These are phyloP conservation scores for Lepas anatifera DNA, from an alignment of 2,888 invertebrate genomes.

Conservation along the genomic window DNA sequence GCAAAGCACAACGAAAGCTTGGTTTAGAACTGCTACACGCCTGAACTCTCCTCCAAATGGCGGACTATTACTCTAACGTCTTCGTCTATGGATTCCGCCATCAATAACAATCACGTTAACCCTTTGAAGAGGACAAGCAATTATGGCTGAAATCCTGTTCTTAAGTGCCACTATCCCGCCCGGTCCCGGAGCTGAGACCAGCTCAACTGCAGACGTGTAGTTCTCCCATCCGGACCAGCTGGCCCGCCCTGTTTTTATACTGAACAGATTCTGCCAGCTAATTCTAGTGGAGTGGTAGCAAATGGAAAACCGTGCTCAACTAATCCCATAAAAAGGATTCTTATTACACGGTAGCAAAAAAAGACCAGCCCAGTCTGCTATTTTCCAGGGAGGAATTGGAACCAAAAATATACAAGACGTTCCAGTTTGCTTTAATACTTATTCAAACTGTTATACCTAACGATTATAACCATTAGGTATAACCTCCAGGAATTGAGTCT, in stretches of 20 bases:
- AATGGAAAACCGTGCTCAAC: constrained; percentile 4
- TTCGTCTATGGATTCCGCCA: not conserved
- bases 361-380: too few relatives aligned
- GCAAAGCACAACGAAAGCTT: too few relatives aligned
- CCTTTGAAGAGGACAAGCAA: not conserved
- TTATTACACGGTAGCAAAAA: too few relatives aligned
- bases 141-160: not conserved
- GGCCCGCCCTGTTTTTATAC: not conserved
- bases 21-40: too few relatives aligned
- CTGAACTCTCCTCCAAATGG: too few relatives aligned
- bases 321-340: too few relatives aligned
- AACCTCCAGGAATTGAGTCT: too few relatives aligned
- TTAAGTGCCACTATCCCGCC: not conserved
- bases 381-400: too few relatives aligned
- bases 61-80: not conserved
- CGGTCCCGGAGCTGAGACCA: not conserved
- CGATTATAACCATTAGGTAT: too few relatives aligned
- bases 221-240: not conserved
- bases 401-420: too few relatives aligned
- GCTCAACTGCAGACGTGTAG: constrained; percentile 1
- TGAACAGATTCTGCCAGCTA: not conserved
- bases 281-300: not conserved
- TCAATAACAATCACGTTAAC: not conserved
- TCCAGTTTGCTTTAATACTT: too few relatives aligned
- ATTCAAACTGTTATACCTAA: too few relatives aligned